Conservation (phyloP, 1,140 invertebrate species). For the Drosophila willistoni region DNA sequence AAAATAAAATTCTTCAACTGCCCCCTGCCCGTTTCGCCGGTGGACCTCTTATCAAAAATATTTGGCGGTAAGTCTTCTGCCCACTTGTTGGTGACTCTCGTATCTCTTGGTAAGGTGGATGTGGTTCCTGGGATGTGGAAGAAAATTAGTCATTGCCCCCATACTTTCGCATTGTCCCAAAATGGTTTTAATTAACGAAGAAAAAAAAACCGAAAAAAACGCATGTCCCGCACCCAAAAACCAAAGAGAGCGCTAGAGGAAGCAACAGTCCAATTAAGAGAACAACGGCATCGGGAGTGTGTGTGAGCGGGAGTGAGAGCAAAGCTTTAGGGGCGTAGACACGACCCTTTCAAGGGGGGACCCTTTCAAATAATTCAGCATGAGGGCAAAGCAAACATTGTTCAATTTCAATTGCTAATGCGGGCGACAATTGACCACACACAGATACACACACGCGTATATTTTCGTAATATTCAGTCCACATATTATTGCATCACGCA, state of each 20-base stretch:
- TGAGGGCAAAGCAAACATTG: conserved; percentile 25
- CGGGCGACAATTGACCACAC: conserved; percentile 48
- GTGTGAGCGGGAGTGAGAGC: conserved; percentile 36
- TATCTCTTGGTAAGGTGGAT: neutral
- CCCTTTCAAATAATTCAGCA: conserved; percentile 1
- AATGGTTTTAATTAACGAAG: conserved; percentile 68
- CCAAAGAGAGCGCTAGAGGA: conserved; percentile 55
- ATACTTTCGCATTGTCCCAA: conserved; percentile 31
- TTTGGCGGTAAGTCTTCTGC: conserved; percentile 52
- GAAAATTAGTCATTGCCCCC: conserved; percentile 64
- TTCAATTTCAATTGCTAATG: conserved; percentile 26
- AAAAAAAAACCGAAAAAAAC: conserved; percentile 8
- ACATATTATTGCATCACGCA: conserved; percentile 27
- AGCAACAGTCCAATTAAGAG: conserved; percentile 69
- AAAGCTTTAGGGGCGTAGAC: conserved; percentile 35
- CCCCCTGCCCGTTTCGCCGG: conserved; percentile 8
- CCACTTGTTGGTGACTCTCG: conserved; percentile 48
- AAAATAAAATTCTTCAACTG: conserved; percentile 45
- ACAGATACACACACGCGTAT: conserved; percentile 7
- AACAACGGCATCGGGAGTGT: conserved; percentile 27
- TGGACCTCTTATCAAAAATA: conserved; percentile 18
- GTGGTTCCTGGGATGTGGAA: neutral
- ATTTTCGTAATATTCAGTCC: conserved; percentile 33
- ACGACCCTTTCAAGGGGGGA: conserved; percentile 42
- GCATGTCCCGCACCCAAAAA: conserved; percentile 64